These are phyloP conservation scores for Emydocephalus ijimae DNA, from an alignment of 2,113 vertebrate species.

Conservation along the genomic window DNA sequence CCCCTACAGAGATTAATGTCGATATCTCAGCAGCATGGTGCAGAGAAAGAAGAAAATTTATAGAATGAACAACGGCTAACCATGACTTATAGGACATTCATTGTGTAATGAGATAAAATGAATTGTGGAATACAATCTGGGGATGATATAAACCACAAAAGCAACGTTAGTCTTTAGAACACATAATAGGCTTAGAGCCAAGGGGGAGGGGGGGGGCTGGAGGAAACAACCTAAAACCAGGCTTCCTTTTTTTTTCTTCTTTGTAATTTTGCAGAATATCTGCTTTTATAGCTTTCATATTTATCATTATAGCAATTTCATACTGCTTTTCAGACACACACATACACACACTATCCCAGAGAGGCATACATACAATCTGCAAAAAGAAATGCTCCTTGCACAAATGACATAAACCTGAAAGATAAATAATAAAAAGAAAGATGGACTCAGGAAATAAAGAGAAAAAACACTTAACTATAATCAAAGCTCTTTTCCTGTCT, in stretches of 20 bases:
- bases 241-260: neutral
- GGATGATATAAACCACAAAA: conserved; percentile 9
- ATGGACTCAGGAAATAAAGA: neutral
- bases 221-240: neutral
- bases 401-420: neutral
- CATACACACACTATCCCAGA: neutral
- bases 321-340: neutral
- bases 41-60: neutral
- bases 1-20: conserved; percentile 15
- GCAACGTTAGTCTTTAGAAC: neutral
- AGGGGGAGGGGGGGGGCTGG: neutral
- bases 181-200: neutral
- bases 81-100: conserved; percentile 9
- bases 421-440: neutral
- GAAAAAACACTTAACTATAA: neutral
- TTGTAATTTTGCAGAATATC: neutral
- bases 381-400: neutral
- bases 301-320: neutral
- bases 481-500: neutral
- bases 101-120: conserved; percentile 9
- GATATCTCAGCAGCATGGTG: neutral
- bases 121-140: neutral
- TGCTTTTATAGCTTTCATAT: neutral
- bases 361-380: neutral
- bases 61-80: conserved; percentile 3